Evolutionary conservation across 2,113 vertebrate species (phyloP), one percentile per base, ranked within the genome.

Genomic region (Ochotona princeps): DNA sequence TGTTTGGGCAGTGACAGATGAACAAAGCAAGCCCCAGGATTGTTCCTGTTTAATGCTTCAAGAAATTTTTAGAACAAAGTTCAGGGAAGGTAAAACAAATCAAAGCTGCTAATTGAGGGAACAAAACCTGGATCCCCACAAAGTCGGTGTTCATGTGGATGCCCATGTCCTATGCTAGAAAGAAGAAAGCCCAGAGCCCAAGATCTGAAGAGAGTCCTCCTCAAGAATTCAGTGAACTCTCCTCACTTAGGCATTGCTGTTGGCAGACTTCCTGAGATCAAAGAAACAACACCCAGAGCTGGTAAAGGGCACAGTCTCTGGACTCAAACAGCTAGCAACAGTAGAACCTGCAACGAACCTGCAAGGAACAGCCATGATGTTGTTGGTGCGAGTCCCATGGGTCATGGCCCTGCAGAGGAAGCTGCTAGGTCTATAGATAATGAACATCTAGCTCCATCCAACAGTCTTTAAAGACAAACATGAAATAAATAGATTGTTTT

Each of bases 231-330:
- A 0, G 44, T 4, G 32, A 54, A 60, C 35, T 28, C 15, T 5
- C 18, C 1, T 15, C 30, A 60, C 65, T 44, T 2, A 1, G 4
- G 38, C 0, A 0, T n/a, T 38, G 57, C 15, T 2, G 2, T 3
- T 11, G 63, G 38, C 11, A 75, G 72, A 69, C 20, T 17, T 15
- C 7, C 21, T 21, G 23, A 80, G n/a, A 74, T 0, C 4, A 23
- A 5, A 6, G 14, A 49, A 20, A 0, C 67, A 63, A 30, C 1
- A 20, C 0, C 18, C 17, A 28, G 0, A 57, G 51, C 9, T 13
- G 4, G 13, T 7, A 28, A 35, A 11, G 4, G 8, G 9, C 67
- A 38, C 6, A 57, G 8, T 38, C 8, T 25, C n/a, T 30, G 35
- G 67, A 5, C 10, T 79, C 72, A 49, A 28, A 47, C 4, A 28